A percentile compares a stretch with the other conserved stretches of the same genome.
Evolutionary conservation across 92 coral and sea anemone genomes (phyloP).

Genomic region (Muricea muricata): DNA sequence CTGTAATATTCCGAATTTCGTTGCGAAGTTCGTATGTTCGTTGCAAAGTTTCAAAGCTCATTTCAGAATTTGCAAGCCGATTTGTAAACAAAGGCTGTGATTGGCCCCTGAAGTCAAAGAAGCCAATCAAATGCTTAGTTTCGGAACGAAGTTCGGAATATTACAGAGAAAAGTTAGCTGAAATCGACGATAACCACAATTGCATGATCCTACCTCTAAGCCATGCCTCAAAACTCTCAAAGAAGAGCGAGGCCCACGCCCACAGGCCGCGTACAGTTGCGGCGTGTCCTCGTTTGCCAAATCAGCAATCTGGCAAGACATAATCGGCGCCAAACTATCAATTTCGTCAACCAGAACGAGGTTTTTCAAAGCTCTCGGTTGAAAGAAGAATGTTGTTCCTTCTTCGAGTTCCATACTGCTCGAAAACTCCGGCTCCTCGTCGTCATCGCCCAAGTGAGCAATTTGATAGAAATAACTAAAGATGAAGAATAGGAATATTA

Average conservation of each 20-base stretch:
- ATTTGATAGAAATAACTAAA: conserved; percentile 93
- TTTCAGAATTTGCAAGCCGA: no score
- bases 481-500: neutral
- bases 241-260: conserved; percentile 94
- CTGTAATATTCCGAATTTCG: no score
- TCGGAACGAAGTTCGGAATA: no score
- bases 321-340: conserved; percentile 94
- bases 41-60: no score
- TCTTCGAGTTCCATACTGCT: conserved; percentile 96
- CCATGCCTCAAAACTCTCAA: conserved; percentile 93
- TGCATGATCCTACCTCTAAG: conserved; percentile 71
- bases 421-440: conserved; percentile 97
- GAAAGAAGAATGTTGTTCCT: conserved; percentile 95
- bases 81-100: no score
- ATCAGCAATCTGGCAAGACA: conserved; percentile 98
- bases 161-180: no score
- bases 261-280: conserved; percentile 93
- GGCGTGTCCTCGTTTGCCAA: conserved; percentile 98
- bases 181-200: no score
- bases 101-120: no score
- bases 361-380: conserved; percentile 90
- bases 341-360: conserved; percentile 95
- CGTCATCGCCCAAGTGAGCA: conserved; percentile 99
- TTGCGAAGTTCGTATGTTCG: no score
- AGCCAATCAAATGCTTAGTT: no score